phyloP scores from a whole-genome alignment of 37 sponge, comb jelly and placozoan genomes.

The Diacarnus erythraeanus region DNA sequence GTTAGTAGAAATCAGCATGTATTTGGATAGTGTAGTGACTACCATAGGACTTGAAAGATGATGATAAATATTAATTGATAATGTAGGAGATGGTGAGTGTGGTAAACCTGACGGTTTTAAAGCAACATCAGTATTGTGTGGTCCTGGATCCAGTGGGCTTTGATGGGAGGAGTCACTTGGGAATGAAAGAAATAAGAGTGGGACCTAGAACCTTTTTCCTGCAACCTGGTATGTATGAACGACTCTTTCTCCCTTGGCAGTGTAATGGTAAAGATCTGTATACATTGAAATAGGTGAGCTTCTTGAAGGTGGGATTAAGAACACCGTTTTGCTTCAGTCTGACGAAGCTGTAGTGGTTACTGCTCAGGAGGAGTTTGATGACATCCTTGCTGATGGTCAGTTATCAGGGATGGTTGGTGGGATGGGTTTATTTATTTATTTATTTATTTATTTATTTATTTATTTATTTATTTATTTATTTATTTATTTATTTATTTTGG shows the following conservation, averaged over 20 bases:
- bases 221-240: slow-evolving; percentile 57
- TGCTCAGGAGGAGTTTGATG: slow-evolving; percentile 80
- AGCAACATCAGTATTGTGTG: slow-evolving; percentile 78
- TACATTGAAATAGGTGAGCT: slow-evolving; percentile 71
- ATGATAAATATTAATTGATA: no score
- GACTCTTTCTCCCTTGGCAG: no score
- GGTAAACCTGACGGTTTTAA: slow-evolving; percentile 74
- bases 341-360: slow-evolving; percentile 90
- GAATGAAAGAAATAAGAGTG: slow-evolving; percentile 58
- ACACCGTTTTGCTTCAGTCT: slow-evolving; percentile 62
- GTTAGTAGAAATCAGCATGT: no score
- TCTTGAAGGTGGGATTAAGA: slow-evolving; percentile 80
- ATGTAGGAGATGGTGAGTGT: slow-evolving; percentile 70
- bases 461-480: no score
- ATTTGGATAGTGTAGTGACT: no score
- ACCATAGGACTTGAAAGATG: neutral
- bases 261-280: no score
- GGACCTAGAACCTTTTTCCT: slow-evolving; percentile 85
- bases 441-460: no score
- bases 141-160: slow-evolving; percentile 76
- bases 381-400: slow-evolving; percentile 49
- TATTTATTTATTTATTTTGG: slow-evolving; percentile 14
- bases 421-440: no score
- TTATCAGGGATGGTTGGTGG: neutral
- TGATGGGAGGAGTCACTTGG: slow-evolving; percentile 64